Percentiles rank a stretch among this genome's conserved stretches.
phyloP scores from a whole-genome alignment of 2,888 invertebrate species.

The Caenorhabditis auriculariae region DNA sequence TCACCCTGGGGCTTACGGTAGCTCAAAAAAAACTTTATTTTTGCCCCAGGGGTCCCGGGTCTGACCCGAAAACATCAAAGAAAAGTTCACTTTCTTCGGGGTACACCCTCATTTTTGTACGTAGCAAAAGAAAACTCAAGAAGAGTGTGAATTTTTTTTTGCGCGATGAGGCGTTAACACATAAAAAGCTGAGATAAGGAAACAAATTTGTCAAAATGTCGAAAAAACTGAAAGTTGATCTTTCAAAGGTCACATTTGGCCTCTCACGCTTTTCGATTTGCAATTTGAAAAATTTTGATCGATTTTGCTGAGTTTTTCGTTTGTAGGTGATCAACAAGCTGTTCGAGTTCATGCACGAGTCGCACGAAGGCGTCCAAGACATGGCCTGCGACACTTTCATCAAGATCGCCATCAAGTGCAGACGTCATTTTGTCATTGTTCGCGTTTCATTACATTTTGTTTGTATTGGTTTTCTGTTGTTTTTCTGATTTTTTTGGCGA shows the following conservation, averaged over 20 bases:
- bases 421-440: slow-evolving; percentile 87
- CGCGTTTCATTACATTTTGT: background rate
- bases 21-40: too few relatives aligned
- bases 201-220: too few relatives aligned
- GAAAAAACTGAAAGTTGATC: too few relatives aligned
- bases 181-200: too few relatives aligned
- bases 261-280: too few relatives aligned
- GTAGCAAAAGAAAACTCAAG: too few relatives aligned
- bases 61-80: background rate
- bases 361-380: slow-evolving; percentile 93
- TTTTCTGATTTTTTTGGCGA: background rate
- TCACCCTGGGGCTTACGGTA: too few relatives aligned
- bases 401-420: slow-evolving; percentile 96
- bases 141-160: too few relatives aligned
- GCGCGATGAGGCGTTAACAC: too few relatives aligned
- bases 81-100: background rate
- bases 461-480: background rate
- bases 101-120: background rate
- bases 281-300: background rate
- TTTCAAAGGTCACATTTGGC: too few relatives aligned
- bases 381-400: slow-evolving; percentile 99
- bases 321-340: slow-evolving; percentile 83
- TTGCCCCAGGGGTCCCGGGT: too few relatives aligned
- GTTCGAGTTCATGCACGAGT: slow-evolving; percentile 99
- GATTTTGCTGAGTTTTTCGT: background rate